These are phyloP conservation scores for Pseudorasbora parva DNA, from an alignment of 2,113 vertebrate species.

Conservation along the genomic window DNA sequence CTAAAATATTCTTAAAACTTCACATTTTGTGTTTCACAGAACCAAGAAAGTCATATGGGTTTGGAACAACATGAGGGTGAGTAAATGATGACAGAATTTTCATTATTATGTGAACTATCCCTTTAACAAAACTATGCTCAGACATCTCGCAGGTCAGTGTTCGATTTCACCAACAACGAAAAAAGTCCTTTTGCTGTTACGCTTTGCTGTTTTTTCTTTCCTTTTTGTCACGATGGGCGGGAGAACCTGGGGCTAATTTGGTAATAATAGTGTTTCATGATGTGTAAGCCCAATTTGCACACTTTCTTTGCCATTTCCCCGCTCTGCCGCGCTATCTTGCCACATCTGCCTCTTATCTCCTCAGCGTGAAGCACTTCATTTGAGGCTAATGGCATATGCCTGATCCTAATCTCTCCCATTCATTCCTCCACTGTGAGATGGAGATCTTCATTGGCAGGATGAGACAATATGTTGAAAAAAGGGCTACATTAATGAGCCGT, in stretches of 20 bases:
- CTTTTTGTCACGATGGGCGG: constrained; percentile 63
- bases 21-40: background rate
- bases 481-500: constrained; percentile 74
- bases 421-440: constrained; percentile 75
- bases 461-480: constrained; percentile 71
- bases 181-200: constrained; percentile 45
- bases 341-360: constrained; percentile 74
- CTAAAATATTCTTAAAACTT: background rate
- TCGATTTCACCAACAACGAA: constrained; percentile 64
- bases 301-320: constrained; percentile 68
- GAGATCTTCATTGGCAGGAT: constrained; percentile 69
- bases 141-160: background rate
- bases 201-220: constrained; percentile 54
- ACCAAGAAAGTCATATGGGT: background rate
- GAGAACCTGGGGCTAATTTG: constrained; percentile 68
- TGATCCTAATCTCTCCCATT: constrained; percentile 76
- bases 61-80: background rate
- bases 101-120: background rate
- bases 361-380: constrained; percentile 77
- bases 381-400: constrained; percentile 76
- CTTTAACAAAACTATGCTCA: constrained; percentile 58
- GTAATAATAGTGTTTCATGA: constrained; percentile 69
- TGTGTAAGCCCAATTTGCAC: constrained; percentile 74
- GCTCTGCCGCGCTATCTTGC: constrained; percentile 56
- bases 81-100: background rate